phyloP scores from a whole-genome alignment of 2,888 invertebrate genomes.

The Pedicia rivosa region DNA sequence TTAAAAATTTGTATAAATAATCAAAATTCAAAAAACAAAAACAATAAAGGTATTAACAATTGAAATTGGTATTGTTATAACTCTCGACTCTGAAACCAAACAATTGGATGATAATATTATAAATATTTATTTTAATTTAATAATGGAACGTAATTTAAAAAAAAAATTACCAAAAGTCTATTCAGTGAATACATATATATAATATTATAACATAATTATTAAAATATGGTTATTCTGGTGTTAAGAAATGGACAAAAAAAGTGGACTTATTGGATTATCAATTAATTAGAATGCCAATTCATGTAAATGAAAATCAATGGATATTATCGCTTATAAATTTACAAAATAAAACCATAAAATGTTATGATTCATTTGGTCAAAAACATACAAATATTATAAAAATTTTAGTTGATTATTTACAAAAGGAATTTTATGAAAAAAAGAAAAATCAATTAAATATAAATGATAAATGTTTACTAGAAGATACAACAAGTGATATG shows the following conservation, averaged over 20 bases:
- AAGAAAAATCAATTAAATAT: not conserved
- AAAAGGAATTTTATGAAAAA: constrained; percentile 1
- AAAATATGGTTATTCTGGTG: not conserved
- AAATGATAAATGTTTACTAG: not conserved
- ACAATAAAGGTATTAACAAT: too few relatives aligned
- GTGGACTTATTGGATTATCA: not conserved
- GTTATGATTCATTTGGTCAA: not conserved
- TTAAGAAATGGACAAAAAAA: constrained; percentile 3
- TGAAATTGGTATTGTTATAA: too few relatives aligned
- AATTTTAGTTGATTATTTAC: not conserved
- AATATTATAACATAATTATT: not conserved
- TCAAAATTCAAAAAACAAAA: too few relatives aligned
- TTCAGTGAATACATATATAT: not conserved
- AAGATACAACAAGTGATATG: not conserved
- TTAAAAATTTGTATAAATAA: too few relatives aligned
- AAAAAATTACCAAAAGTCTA: not conserved
- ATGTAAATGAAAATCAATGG: not conserved
- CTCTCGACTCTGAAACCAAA: too few relatives aligned
- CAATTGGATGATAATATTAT: constrained; percentile 3
- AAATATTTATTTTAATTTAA: constrained; percentile 3
- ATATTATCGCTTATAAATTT: not conserved
- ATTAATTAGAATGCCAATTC: not conserved
- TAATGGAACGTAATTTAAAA: not conserved
- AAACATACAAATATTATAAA: not conserved
- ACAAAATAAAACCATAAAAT: not conserved